Base-by-base conservation (phyloP, 2,888 invertebrate species). In the Eristalinus aeneus region DNA sequence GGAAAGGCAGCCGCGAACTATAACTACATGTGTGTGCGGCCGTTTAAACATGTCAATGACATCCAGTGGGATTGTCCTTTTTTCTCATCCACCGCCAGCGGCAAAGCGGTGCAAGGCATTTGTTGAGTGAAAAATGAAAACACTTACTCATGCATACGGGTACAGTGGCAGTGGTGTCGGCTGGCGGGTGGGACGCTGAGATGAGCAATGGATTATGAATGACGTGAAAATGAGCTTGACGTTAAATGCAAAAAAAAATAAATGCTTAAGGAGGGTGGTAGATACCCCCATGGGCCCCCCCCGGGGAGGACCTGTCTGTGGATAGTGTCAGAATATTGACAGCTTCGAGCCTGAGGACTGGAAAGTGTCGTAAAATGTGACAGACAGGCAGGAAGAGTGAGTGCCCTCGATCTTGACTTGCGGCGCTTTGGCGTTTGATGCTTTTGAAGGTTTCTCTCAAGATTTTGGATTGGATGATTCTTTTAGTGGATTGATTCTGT, bases 151-250 rank as follows among this genome's bases (percentile, higher is more conserved):
- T 27, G 32, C 20, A n/a, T 10, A n/a, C n/a, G 31, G n/a, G 5
- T 10, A 56, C 11, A n/a, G n/a, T n/a, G n/a, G 11, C 3, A 1
- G 10, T 22, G 22, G 2, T 16, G 20, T 20, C 10, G 11, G 2
- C 16, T 46, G 16, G 4, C 34, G 23, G 39, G 8, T 2, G 12
- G 12, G 27, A 64, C 2, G 27, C 5, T 27, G 32, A 63, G 67
- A 72, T 72, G 75, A 63, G 72, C 72, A 80, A 84, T 84, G 80
- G 84, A 76, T 80, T 85, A 73, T 85, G 68, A 80, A 85, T 85
- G 72, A 80, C 53, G 72, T 58, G 32, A 68, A 80, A 63, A 75
- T 76, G 46, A 63, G 76, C 61, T 69, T 58, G 74, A 65, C 46
- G 60, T 54, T 79, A 65, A 71, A 75, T 67, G 65, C 11, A 20